phyloP scores from a whole-genome alignment of 2,113 vertebrate genomes.

The Coregonus clupeaformis region DNA sequence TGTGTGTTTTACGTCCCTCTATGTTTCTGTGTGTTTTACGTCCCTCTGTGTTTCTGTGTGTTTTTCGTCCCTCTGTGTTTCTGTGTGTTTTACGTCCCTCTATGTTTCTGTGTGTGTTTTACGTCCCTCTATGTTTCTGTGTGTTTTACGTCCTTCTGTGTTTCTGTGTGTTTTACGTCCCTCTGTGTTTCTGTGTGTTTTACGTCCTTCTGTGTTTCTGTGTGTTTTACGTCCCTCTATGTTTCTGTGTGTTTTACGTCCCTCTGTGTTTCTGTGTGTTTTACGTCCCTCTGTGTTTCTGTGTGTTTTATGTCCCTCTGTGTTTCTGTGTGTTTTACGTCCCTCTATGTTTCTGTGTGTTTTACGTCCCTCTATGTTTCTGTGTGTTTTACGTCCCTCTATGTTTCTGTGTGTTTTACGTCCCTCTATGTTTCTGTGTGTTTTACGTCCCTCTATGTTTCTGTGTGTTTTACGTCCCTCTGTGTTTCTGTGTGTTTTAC shows the following conservation, averaged over 20 bases:
- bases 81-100: constrained; percentile 8
- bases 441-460: too few species aligned
- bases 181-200: too few species aligned
- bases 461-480: constrained; percentile 8
- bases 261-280: background rate
- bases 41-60: background rate
- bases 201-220: background rate
- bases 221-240: too few species aligned
- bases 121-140: too few species aligned
- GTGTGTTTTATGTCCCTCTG: constrained; percentile 3
- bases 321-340: background rate
- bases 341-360: too few species aligned
- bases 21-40: constrained; percentile 6
- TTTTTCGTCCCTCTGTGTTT: too few species aligned
- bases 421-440: background rate
- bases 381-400: too few species aligned
- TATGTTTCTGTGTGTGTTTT: background rate
- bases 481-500: background rate
- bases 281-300: too few species aligned
- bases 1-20: too few species aligned
- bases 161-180: background rate
- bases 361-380: constrained; percentile 1
- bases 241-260: constrained; percentile 4
- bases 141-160: constrained; percentile 2
- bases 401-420: constrained; percentile 6